Evolutionary conservation across 1,140 invertebrate species (phyloP).

Genomic region (fruit fly (Drosophila melanogaster)): Release_6_plus_ISO1_MT NT_033779.5:11523001-11523500

Average conservation of each 20-base stretch:
- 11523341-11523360: constrained; percentile 53
- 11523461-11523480: constrained; percentile 14
- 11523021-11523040: no score
- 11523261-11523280: neutral
- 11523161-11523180: no score
- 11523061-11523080: no score
- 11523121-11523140: no score
- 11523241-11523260: neutral
- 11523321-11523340: constrained; percentile 38
- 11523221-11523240: no score
- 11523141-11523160: no score
- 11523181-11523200: no score
- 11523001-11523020: no score
- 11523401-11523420: constrained; percentile 38
- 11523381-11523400: constrained; percentile 37
- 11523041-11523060: no score
- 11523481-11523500: constrained; percentile 39
- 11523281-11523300: neutral
- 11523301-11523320: constrained; percentile 27
- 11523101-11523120: no score
- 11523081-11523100: no score
- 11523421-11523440: constrained; percentile 1
- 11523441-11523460: neutral
- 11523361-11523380: constrained; percentile 56
- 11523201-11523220: no score